Evolutionary conservation across 2,888 invertebrate species (phyloP), one percentile per base, ranked within the genome.

Genomic region (Apocheima hispidaria): DNA sequence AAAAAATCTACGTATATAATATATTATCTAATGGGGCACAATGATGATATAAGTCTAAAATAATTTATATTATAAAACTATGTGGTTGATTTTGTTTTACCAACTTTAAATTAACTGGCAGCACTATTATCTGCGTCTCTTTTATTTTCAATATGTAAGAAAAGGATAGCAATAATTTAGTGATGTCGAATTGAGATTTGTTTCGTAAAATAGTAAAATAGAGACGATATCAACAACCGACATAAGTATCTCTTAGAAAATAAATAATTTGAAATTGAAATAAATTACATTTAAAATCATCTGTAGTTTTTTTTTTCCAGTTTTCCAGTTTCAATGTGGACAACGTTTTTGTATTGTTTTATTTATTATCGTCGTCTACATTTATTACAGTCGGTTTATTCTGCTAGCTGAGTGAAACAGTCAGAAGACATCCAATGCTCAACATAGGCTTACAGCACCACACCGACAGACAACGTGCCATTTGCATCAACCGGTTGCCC

Each of bases 21-120:
- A 46, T 35, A 35, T n/a, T n/a, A 68, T 57, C 59, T 70, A 75
- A 60, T 67, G 73, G 78, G 80, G 75, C 77, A 75, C 70, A 56
- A 58, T 57, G 41, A 68, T 68, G 67, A 58, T 63, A 66, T 60
- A 57, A 10, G 20, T 50, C 50, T 59, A 53, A 51, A 51, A 46
- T 43, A 43, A 26, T 23, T 43, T 26, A 26, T 26, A 35, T 30
- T 46, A 43, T 28, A 46, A 46, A 46, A 30, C 36, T 14, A 36
- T 49, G 16, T 23, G 12, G 16, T 41, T 12, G 30, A 33, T 18
- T 44, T 28, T 20, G 46, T 18, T 14, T 28, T 26, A 9, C 4
- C 9, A 7, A 16, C 2, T 28, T 33, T 33, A n/a, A 6, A 30
- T n/a, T 18, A 12, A 2, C 6, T 23, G 21, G 38, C 26, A 23